Conservation (phyloP, 1,140 invertebrate species). For the Paramacrobiotus metropolitanus region DNA sequence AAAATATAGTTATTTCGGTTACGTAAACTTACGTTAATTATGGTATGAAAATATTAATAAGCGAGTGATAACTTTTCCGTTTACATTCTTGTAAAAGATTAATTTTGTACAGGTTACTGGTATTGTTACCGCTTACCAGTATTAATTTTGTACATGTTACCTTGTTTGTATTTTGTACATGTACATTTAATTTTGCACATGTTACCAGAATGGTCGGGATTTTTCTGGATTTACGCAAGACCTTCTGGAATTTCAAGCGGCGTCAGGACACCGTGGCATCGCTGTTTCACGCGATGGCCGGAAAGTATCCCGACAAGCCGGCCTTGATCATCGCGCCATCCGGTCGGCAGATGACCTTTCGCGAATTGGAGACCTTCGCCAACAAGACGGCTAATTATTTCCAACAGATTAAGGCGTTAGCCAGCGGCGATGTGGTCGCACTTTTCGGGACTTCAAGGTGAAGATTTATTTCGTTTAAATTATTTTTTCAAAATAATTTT, state of each 20-base stretch:
- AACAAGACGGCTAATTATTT: constrained; percentile 54
- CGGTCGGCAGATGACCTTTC: background rate
- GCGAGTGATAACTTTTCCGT: no score
- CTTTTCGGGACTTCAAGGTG: constrained; percentile 29
- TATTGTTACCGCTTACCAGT: no score
- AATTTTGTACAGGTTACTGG: no score
- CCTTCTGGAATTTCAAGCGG: background rate
- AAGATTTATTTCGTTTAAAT: background rate
- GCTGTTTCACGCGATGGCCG: background rate
- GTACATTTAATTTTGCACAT: no score
- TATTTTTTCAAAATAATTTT: background rate
- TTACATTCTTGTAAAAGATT: no score
- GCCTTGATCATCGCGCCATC: background rate
- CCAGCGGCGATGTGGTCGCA: constrained; percentile 50
- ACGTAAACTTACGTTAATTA: no score
- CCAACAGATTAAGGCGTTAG: constrained; percentile 35
- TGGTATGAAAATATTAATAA: no score
- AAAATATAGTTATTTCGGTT: no score
- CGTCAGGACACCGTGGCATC: background rate
- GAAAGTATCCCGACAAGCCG: background rate
- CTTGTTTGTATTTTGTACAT: no score
- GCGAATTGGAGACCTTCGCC: constrained; percentile 37
- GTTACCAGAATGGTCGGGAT: no score
- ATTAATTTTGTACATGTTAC: no score
- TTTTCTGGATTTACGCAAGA: no score